A percentile compares a stretch with the other conserved stretches of the same genome.
Evolutionary conservation across 2,113 vertebrate genomes (phyloP).

Genomic region (Carollia perspicillata): DNA sequence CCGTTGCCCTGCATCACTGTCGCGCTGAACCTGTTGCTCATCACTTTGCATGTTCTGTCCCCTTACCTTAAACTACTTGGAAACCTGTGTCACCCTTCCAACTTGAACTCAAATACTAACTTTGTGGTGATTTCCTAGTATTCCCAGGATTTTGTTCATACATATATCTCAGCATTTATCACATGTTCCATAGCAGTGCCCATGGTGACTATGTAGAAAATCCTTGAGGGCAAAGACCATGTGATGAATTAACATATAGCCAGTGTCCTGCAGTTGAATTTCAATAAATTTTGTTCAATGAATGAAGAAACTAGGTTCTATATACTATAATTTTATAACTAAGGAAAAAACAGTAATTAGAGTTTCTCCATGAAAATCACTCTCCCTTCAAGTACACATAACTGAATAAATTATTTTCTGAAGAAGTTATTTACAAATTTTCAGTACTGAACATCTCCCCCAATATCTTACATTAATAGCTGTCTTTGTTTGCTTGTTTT

Average conservation of each 20-base stretch:
- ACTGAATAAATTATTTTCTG: neutral
- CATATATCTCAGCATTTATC: neutral
- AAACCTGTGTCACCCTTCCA: neutral
- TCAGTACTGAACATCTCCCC: neutral
- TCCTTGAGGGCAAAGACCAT: neutral
- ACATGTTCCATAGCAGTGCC: neutral
- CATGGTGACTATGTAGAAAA: neutral
- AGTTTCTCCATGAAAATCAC: neutral
- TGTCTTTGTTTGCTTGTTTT: neutral
- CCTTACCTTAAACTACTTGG: neutral
- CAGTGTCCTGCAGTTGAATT: neutral
- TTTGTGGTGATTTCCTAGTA: neutral
- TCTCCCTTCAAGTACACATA: neutral
- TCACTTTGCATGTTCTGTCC: neutral
- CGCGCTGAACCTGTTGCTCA: rapidly evolving
- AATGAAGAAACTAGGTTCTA: neutral
- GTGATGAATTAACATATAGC: neutral
- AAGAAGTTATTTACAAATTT: neutral
- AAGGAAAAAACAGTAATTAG: neutral
- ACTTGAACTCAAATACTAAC: neutral
- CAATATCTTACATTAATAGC: neutral
- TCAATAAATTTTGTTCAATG: neutral
- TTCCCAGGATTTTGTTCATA: neutral
- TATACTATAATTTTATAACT: neutral
- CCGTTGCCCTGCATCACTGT: neutral